Evolutionary conservation across 2,888 invertebrate species (phyloP).

Genomic region (Ectropis crepuscularia): DNA sequence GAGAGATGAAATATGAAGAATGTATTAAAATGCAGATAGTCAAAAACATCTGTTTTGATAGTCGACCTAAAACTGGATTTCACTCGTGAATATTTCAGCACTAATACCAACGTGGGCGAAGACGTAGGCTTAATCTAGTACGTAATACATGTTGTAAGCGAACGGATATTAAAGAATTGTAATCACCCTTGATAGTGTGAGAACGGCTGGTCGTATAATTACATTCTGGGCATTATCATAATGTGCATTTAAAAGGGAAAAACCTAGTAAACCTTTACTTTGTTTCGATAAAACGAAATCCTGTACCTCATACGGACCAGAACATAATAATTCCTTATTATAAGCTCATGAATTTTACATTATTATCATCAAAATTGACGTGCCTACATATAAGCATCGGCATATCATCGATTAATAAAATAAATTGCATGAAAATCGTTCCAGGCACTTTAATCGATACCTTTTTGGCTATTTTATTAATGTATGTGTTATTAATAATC

Average conservation of each 20-base stretch:
- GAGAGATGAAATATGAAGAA: too few relatives aligned
- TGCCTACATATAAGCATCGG: slow-evolving; percentile 34
- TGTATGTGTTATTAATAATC: slow-evolving; percentile 74
- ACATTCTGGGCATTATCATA: not conserved
- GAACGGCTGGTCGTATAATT: slow-evolving; percentile 2
- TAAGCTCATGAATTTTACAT: slow-evolving; percentile 23
- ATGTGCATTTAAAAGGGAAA: not conserved
- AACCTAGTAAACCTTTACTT: slow-evolving; percentile 1
- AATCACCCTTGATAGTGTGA: not conserved
- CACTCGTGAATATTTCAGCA: too few relatives aligned
- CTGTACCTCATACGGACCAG: slow-evolving; percentile 10
- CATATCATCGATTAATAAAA: slow-evolving; percentile 50
- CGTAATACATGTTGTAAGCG: not conserved
- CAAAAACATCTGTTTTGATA: not conserved
- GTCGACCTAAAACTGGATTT: too few relatives aligned
- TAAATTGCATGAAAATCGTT: slow-evolving; percentile 70
- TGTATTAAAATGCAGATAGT: not conserved
- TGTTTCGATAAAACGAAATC: slow-evolving; percentile 14
- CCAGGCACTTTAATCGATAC: slow-evolving; percentile 48
- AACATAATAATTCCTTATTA: slow-evolving; percentile 23
- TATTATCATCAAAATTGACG: slow-evolving; percentile 23
- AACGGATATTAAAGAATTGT: not conserved
- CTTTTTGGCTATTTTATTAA: slow-evolving; percentile 69
- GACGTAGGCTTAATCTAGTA: not conserved
- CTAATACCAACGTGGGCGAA: too few relatives aligned